A percentile compares a stretch with the other conserved stretches of the same genome.
Conservation (phyloP, 1,140 invertebrate species). For the Cataglyphis hispanica region DNA sequence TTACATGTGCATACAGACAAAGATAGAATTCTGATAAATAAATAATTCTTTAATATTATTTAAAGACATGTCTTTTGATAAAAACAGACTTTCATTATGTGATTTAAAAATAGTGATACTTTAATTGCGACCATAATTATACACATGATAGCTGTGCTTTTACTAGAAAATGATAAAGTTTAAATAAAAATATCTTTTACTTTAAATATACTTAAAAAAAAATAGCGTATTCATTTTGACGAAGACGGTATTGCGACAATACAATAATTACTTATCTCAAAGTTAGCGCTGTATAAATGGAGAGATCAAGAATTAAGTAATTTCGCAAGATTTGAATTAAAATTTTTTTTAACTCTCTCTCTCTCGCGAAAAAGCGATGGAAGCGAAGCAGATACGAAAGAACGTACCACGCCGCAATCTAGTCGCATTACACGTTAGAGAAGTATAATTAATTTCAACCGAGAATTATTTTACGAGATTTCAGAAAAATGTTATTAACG, state of each 20-base stretch:
- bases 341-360: neutral
- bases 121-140: too few relatives aligned
- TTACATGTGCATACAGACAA: neutral
- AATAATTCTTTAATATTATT: too few relatives aligned
- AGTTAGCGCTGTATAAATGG: neutral
- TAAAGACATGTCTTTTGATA: too few relatives aligned
- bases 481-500: slow-evolving; percentile 59
- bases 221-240: neutral
- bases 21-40: neutral
- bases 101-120: too few relatives aligned
- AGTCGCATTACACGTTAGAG: slow-evolving; percentile 37
- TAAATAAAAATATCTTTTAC: neutral
- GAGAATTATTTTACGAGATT: slow-evolving; percentile 59
- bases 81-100: too few relatives aligned
- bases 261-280: neutral
- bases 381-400: slow-evolving; percentile 17
- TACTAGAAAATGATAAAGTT: too few relatives aligned
- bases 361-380: neutral
- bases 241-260: neutral
- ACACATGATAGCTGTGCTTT: too few relatives aligned
- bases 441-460: slow-evolving; percentile 47
- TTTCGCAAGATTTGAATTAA: neutral
- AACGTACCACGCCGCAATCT: slow-evolving; percentile 27
- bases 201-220: neutral
- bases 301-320: slow-evolving; percentile 18